Evolutionary conservation across 2,888 invertebrate species (phyloP).

Genomic region (Nowickia ferox): DNA sequence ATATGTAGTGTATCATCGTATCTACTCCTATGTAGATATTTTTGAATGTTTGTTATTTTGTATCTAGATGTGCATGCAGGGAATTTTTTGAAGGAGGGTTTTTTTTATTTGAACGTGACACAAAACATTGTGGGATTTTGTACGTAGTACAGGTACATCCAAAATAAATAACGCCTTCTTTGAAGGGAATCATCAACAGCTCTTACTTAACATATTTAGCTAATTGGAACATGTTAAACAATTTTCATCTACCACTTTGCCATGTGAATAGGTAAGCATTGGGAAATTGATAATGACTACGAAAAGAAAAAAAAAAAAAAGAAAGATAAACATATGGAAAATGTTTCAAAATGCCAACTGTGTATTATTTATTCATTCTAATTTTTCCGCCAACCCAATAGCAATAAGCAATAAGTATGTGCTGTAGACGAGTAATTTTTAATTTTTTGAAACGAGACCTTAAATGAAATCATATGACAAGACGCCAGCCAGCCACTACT

Average conservation of each 20-base stretch:
- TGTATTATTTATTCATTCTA: conserved; percentile 43
- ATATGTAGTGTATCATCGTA: too few relatives aligned
- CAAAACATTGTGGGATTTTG: conserved; percentile 25
- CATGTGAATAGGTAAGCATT: conserved; percentile 61
- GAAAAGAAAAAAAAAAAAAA: conserved; percentile 9
- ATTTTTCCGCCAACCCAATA: conserved; percentile 9
- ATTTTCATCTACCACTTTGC: conserved; percentile 39
- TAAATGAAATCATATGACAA: conserved; percentile 59
- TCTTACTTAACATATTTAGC: conserved; percentile 55
- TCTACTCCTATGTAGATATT: not conserved
- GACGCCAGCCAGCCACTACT: conserved; percentile 62
- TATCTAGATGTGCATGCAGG: not conserved
- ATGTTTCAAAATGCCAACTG: conserved; percentile 48
- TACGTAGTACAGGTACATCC: conserved; percentile 36
- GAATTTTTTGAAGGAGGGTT: conserved; percentile 28
- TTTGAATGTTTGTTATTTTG: not conserved
- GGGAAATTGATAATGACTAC: conserved; percentile 39
- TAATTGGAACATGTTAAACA: conserved; percentile 68
- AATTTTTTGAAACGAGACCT: conserved; percentile 37
- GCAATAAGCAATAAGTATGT: not conserved
- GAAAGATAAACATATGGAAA: conserved; percentile 62
- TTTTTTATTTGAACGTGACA: conserved; percentile 48
- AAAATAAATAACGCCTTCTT: conserved; percentile 46
- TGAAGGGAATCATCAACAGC: conserved; percentile 28
- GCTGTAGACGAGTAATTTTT: conserved; percentile 13